These are phyloP conservation scores for Holacanthus passer DNA, from an alignment of 2,113 vertebrate genomes.

Conservation along the genomic window DNA sequence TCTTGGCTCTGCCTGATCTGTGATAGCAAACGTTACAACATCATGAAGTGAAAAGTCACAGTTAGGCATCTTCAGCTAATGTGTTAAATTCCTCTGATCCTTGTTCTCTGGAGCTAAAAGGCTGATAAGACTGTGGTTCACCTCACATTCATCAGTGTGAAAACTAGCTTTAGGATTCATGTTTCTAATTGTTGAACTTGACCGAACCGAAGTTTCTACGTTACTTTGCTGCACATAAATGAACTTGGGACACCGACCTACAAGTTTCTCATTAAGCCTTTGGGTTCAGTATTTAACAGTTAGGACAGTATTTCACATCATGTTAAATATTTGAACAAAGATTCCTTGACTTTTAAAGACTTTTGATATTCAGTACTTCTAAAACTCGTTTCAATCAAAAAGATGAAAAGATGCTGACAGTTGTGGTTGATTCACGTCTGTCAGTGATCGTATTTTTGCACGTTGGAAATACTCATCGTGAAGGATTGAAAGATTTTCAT, in stretches of 20 bases:
- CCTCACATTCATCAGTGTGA: neutral
- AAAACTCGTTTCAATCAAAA: slow-evolving; percentile 3
- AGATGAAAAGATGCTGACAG: neutral
- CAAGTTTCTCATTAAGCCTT: neutral
- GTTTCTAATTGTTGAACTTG: neutral
- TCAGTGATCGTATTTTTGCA: neutral
- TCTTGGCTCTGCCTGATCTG: neutral
- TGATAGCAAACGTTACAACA: neutral
- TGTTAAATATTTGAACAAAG: neutral
- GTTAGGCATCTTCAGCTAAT: neutral
- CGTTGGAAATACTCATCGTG: neutral
- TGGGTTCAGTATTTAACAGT: neutral
- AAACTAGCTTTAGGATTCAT: neutral
- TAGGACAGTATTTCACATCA: neutral
- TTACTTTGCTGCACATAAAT: no score
- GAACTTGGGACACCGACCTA: neutral
- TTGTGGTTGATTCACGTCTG: slow-evolving; percentile 6
- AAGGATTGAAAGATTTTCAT: slow-evolving; percentile 14
- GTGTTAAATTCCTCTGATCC: neutral
- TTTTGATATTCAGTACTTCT: neutral
- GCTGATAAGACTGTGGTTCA: neutral
- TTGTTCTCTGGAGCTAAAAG: neutral
- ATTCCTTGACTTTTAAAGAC: neutral
- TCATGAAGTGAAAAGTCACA: neutral
- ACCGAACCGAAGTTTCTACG: no score